Evolutionary conservation across 1,140 invertebrate species (phyloP).

Genomic region (Halesus radiatus): DNA sequence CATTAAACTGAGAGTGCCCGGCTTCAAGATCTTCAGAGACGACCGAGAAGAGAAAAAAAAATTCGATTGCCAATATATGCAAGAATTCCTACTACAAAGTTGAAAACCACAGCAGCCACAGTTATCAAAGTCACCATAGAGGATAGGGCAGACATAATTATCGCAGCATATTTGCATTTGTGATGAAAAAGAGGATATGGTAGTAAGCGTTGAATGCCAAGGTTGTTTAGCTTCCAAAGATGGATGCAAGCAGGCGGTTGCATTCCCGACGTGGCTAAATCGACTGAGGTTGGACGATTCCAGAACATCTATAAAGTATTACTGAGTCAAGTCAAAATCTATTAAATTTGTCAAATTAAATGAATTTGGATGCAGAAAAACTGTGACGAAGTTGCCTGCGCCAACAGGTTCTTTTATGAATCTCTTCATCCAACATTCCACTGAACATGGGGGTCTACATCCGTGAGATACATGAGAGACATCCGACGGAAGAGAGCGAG

Average conservation of each 20-base stretch:
- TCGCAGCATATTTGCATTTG: neutral
- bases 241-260: neutral
- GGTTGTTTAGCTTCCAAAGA: neutral
- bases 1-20: too few species aligned
- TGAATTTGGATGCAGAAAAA: neutral
- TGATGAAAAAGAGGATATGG: neutral
- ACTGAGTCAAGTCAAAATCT: neutral
- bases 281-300: neutral
- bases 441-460: neutral
- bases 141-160: too few species aligned
- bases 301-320: neutral
- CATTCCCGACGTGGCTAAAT: neutral
- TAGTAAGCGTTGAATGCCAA: neutral
- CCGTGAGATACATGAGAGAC: too few species aligned
- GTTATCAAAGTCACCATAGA: too few species aligned
- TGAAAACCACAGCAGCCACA: too few species aligned
- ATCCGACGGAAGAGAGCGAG: too few species aligned
- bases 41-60: too few species aligned
- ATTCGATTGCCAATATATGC: too few species aligned
- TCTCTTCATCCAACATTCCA: neutral
- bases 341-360: neutral
- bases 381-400: neutral
- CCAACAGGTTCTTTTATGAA: neutral
- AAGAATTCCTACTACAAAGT: too few species aligned
- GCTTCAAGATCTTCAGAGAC: too few species aligned